phyloP scores from a whole-genome alignment of 1,140 invertebrate genomes.

The Cylas formicarius region DNA sequence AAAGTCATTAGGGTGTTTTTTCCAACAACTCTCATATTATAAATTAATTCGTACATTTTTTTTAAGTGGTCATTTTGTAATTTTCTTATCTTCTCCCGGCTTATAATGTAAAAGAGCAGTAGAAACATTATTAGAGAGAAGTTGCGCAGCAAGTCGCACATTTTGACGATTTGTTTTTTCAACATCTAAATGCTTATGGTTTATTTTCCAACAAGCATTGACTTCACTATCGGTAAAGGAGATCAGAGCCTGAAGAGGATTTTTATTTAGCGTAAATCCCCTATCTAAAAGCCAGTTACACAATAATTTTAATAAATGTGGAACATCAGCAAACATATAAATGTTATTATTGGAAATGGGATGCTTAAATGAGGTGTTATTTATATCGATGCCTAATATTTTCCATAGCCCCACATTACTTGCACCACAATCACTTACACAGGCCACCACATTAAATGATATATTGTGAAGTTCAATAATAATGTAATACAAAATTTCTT shows the following conservation, averaged over 20 bases:
- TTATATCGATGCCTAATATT: constrained; percentile 25
- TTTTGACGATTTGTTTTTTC: constrained; percentile 14
- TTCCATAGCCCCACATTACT: constrained; percentile 36
- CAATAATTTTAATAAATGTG: constrained; percentile 20
- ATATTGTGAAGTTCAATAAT: constrained; percentile 31
- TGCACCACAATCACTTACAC: constrained; percentile 34
- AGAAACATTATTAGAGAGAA: constrained; percentile 19
- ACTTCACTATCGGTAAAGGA: constrained; percentile 8
- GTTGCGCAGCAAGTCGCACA: constrained; percentile 20
- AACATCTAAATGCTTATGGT: constrained; percentile 7
- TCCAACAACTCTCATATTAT: constrained; percentile 6
- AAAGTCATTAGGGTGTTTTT: constrained; percentile 10
- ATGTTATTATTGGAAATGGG: constrained; percentile 17
- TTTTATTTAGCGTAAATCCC: constrained; percentile 15
- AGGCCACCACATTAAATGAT: constrained; percentile 33
- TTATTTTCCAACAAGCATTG: constrained; percentile 16
- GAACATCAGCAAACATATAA: constrained; percentile 25
- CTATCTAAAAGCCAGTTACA: constrained; percentile 25
- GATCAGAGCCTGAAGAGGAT: constrained; percentile 12
- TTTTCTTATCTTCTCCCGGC: constrained; percentile 1
- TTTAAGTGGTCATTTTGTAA: constrained; percentile 2
- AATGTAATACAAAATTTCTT: constrained; percentile 29
- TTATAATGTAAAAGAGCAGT: constrained; percentile 10
- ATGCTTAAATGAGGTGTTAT: constrained; percentile 18
- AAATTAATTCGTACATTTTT: constrained; percentile 10